phyloP scores from a whole-genome alignment of 1,140 invertebrate species.

The Aphelinus atriplicis region DNA sequence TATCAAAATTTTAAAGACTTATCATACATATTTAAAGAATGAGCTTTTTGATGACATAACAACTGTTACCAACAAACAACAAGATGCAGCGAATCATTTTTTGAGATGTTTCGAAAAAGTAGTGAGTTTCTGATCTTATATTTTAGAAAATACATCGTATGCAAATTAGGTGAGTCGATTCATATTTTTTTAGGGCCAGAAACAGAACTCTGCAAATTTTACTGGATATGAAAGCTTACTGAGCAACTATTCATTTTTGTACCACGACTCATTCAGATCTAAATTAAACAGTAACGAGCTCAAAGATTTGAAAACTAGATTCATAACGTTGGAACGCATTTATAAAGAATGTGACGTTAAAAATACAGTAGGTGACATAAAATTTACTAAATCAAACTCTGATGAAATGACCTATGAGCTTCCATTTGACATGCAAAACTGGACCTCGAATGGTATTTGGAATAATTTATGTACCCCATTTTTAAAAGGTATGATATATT shows the following conservation, averaged over 20 bases:
- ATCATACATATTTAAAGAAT: slow-evolving; percentile 43
- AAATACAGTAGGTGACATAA: neutral
- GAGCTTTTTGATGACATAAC: slow-evolving; percentile 8
- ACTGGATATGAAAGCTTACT: slow-evolving; percentile 22
- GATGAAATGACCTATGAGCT: neutral
- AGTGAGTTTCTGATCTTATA: slow-evolving; percentile 39
- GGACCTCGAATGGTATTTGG: slow-evolving; percentile 58
- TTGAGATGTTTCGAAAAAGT: slow-evolving; percentile 44
- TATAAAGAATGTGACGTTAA: slow-evolving; percentile 27
- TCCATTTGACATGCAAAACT: slow-evolving; percentile 34
- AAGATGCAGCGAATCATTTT: slow-evolving; percentile 38
- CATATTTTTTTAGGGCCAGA: too few species aligned
- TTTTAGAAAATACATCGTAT: neutral
- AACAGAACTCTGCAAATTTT: too few species aligned
- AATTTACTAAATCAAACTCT: neutral
- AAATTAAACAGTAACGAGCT: slow-evolving; percentile 3
- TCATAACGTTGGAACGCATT: neutral
- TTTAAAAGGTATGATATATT: slow-evolving; percentile 49
- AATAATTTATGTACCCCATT: slow-evolving; percentile 46
- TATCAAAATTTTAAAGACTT: slow-evolving; percentile 49
- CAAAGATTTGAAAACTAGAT: neutral
- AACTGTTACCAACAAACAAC: slow-evolving; percentile 12
- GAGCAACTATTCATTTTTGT: neutral
- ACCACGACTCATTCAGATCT: neutral
- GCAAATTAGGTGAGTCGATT: too few species aligned